These are phyloP conservation scores for Lepidochitona cinerea DNA, from an alignment of 2,888 invertebrate genomes.

Conservation along the genomic window DNA sequence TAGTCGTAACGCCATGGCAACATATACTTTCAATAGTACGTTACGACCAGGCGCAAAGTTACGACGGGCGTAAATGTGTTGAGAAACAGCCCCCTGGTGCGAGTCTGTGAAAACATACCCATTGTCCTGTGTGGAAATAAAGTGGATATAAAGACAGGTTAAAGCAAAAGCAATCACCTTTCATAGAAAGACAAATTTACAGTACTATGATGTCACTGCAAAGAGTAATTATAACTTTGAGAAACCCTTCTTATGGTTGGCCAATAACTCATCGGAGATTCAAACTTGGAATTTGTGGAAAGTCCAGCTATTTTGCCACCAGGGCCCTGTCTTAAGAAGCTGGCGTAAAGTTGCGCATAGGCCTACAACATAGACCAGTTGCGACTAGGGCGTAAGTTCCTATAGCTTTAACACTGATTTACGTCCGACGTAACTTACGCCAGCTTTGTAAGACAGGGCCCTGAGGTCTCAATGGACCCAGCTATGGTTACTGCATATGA, in stretches of 20 bases:
- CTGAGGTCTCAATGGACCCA: slow-evolving; percentile 99
- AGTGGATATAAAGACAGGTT: slow-evolving; percentile 99
- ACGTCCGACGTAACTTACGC: too few species aligned
- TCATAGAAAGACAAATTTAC: slow-evolving; percentile 98
- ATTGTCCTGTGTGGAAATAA: slow-evolving; percentile 99
- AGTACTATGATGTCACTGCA: slow-evolving; percentile 99
- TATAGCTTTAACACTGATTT: too few species aligned
- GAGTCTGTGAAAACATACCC: slow-evolving; percentile 99
- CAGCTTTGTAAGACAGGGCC: too few species aligned
- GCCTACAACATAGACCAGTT: too few species aligned
- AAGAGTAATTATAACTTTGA: slow-evolving; percentile 99
- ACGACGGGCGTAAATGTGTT: too few species aligned
- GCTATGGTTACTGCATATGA: slow-evolving; percentile 97
- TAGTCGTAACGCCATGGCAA: too few species aligned
- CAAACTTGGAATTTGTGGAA: slow-evolving; percentile 98
- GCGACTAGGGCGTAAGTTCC: too few species aligned
- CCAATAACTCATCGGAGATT: slow-evolving; percentile 98
- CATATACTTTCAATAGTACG: too few species aligned
- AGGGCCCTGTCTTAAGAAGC: too few species aligned
- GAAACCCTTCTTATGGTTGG: slow-evolving; percentile 99
- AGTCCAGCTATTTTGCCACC: slow-evolving; percentile 99
- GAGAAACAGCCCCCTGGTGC: too few species aligned
- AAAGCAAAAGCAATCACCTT: slow-evolving; percentile 99
- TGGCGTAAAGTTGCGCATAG: too few species aligned
- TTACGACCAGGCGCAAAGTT: too few species aligned